Conservation (phyloP, 1,140 invertebrate genomes). For the Anastrepha ludens region DNA sequence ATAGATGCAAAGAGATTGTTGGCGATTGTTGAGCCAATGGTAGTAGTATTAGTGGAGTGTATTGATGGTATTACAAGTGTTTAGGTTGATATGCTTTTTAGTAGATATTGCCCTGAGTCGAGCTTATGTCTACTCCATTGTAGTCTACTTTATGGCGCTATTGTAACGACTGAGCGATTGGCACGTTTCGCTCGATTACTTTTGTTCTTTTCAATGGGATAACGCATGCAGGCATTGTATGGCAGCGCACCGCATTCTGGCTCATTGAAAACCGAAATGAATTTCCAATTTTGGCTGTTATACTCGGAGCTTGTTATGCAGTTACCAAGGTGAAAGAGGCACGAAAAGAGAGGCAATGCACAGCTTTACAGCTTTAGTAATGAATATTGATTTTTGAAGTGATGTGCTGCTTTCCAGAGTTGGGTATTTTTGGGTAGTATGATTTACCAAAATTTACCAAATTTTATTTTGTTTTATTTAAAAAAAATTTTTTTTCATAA, state of each 20-base stretch:
- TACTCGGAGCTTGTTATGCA: neutral
- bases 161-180: conserved; percentile 16
- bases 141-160: neutral
- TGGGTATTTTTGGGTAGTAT: no score
- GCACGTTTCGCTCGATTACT: conserved; percentile 32
- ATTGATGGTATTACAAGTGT: neutral
- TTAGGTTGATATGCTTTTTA: neutral
- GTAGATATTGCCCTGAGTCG: neutral
- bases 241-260: neutral
- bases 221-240: neutral
- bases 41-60: neutral
- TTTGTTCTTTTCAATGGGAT: neutral
- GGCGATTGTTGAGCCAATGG: no score
- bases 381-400: neutral
- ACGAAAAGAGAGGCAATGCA: neutral
- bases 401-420: no score
- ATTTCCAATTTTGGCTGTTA: neutral
- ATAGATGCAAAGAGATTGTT: neutral
- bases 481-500: no score
- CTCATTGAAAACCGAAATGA: neutral
- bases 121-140: neutral
- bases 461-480: no score
- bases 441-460: no score
- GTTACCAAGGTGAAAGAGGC: neutral
- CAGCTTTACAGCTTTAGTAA: neutral